A percentile compares a stretch with the other conserved stretches of the same genome.
Evolutionary conservation across 2,888 invertebrate genomes (phyloP).

Genomic region (Volucella inflata): DNA sequence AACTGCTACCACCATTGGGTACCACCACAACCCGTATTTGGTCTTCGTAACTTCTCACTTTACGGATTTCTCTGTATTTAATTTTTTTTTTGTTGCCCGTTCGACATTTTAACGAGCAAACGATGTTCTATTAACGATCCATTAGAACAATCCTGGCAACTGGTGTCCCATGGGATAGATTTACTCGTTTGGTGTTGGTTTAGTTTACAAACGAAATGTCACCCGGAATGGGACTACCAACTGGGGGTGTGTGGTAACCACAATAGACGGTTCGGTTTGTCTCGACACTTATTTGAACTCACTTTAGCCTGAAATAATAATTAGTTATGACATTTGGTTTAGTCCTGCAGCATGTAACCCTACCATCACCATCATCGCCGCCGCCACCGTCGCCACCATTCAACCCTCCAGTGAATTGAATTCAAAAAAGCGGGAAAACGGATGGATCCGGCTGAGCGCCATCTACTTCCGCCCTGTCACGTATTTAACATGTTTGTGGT

Average conservation of each 20-base stretch:
- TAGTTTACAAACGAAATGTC: background rate
- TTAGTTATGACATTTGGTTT: conserved; percentile 58
- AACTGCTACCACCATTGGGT: background rate
- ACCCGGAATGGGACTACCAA: background rate
- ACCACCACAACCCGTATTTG: conserved; percentile 2
- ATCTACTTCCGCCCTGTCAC: conserved; percentile 23
- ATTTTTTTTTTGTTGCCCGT: conserved; percentile 31
- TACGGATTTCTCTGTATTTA: conserved; percentile 44
- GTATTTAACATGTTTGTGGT: conserved; percentile 44
- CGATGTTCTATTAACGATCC: conserved; percentile 57
- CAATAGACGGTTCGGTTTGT: conserved; percentile 14
- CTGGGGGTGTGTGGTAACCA: background rate
- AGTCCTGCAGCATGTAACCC: background rate
- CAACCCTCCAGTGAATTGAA: background rate
- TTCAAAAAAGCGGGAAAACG: background rate
- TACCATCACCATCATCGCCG: background rate
- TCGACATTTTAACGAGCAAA: conserved; percentile 57
- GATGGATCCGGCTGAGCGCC: background rate
- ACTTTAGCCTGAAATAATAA: conserved; percentile 63
- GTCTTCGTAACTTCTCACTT: conserved; percentile 3
- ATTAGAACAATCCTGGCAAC: conserved; percentile 39
- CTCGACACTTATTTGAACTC: conserved; percentile 28
- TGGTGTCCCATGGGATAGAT: conserved; percentile 20
- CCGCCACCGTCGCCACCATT: background rate
- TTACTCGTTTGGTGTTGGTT: background rate